A percentile compares a stretch with the other conserved stretches of the same genome.
Conservation (phyloP, 1,140 invertebrate species). For the Drosophila elegans region DNA sequence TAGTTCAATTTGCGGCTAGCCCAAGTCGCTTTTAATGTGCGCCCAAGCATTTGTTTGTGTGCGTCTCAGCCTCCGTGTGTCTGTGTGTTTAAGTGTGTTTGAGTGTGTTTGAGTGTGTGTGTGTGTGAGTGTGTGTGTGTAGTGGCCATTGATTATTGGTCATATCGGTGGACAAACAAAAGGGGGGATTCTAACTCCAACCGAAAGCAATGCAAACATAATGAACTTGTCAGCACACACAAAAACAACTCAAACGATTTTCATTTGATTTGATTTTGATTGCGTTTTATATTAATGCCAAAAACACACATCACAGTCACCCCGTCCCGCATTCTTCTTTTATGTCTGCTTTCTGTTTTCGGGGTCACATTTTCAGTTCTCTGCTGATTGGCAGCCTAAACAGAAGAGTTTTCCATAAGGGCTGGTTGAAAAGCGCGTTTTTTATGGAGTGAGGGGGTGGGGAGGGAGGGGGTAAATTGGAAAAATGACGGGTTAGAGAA, state of each 20-base stretch:
- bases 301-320: slow-evolving; percentile 28
- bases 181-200: slow-evolving; percentile 15
- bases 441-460: too few species aligned
- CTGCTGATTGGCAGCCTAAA: slow-evolving; percentile 38
- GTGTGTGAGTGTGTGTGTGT: slow-evolving; percentile 13
- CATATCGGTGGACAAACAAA: slow-evolving; percentile 68
- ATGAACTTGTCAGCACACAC: slow-evolving; percentile 72
- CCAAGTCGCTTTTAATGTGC: slow-evolving; percentile 71
- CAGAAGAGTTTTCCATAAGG: slow-evolving; percentile 1
- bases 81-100: slow-evolving; percentile 7
- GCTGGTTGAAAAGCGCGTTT: neutral
- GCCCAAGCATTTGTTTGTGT: slow-evolving; percentile 31
- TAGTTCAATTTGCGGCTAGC: slow-evolving; percentile 73
- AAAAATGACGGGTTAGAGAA: slow-evolving; percentile 1
- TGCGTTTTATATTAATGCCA: slow-evolving; percentile 76
- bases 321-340: neutral
- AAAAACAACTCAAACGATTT: slow-evolving; percentile 69
- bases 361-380: slow-evolving; percentile 29
- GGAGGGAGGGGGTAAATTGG: too few species aligned
- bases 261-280: slow-evolving; percentile 83
- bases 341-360: slow-evolving; percentile 1
- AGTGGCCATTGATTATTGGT: slow-evolving; percentile 54
- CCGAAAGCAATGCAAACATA: slow-evolving; percentile 77
- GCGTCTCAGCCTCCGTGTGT: slow-evolving; percentile 9
- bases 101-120: neutral